Conservation (phyloP, 2,113 vertebrate species). For the Glareola pratincola region DNA sequence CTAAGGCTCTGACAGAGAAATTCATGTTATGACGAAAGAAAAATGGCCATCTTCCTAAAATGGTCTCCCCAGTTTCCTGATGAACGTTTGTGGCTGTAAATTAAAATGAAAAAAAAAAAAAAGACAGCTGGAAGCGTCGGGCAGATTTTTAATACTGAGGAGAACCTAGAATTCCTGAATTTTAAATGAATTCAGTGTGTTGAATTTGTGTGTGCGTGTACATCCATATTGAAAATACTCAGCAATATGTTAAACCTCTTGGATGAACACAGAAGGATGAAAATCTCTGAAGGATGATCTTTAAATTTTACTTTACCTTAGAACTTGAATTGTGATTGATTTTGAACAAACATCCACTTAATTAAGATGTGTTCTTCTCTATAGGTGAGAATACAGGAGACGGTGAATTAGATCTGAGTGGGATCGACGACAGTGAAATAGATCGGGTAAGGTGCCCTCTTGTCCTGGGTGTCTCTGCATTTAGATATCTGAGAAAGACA, state of each 20-base stretch:
- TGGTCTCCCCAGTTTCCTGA: not conserved
- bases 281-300: not conserved
- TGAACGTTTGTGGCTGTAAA: constrained; percentile 25
- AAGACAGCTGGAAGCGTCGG: not conserved
- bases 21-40: not conserved
- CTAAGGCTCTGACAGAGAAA: not conserved
- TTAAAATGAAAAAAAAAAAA: not conserved
- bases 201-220: not conserved
- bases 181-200: constrained; percentile 39
- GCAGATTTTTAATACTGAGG: not conserved
- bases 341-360: not conserved
- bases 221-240: not conserved
- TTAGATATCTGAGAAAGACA: not conserved
- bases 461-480: not conserved
- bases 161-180: constrained; percentile 14
- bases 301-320: not conserved
- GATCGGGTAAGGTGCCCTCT: constrained; percentile 81
- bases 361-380: constrained; percentile 45
- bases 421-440: constrained; percentile 94
- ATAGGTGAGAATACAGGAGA: constrained; percentile 79
- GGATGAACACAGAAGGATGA: not conserved
- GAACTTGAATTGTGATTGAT: not conserved
- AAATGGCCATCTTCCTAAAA: not conserved
- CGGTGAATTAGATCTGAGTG: constrained; percentile 92
- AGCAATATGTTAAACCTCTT: not conserved